A percentile compares a stretch with the other conserved stretches of the same genome.
Conservation (phyloP, 92 coral and sea anemone genomes). For the Epizoanthus stellaris region DNA sequence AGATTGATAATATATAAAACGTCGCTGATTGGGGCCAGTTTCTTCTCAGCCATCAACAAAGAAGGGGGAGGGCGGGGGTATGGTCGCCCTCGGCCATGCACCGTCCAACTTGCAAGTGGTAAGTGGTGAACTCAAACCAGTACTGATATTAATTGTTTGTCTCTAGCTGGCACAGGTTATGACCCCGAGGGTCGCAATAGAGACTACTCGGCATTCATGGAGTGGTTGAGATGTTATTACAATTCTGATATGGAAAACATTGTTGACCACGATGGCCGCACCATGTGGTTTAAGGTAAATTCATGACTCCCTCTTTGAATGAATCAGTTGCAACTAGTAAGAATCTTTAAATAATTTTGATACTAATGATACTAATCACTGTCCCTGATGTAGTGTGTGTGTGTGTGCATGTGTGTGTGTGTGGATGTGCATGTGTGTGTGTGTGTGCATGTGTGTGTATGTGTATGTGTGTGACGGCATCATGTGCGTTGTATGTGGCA, state of each 20-base stretch:
- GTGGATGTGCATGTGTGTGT: no score
- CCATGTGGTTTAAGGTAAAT: slow-evolving; percentile 88
- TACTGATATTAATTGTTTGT: neutral
- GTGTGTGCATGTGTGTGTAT: no score
- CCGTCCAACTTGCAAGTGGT: neutral
- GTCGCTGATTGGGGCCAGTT: no score
- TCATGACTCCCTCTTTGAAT: neutral
- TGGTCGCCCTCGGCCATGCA: no score
- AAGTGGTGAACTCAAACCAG: neutral
- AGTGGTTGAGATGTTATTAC: slow-evolving; percentile 79
- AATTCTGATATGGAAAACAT: slow-evolving; percentile 76
- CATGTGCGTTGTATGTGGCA: no score
- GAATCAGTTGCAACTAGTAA: no score
- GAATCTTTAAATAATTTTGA: neutral
- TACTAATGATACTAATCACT: neutral
- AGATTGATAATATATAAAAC: no score
- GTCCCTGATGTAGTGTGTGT: no score
- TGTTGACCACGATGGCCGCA: slow-evolving; percentile 89
- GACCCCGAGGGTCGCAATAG: slow-evolving; percentile 74
- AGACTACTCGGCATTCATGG: slow-evolving; percentile 69
- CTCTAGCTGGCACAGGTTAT: slow-evolving; percentile 84
- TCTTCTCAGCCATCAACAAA: no score
- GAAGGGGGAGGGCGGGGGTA: no score
- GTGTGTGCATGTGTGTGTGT: no score
- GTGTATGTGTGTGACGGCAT: no score